Evolutionary conservation across 2,797 vertebrate species (phyloP).

Genomic region (Antennarius maculatus): DNA sequence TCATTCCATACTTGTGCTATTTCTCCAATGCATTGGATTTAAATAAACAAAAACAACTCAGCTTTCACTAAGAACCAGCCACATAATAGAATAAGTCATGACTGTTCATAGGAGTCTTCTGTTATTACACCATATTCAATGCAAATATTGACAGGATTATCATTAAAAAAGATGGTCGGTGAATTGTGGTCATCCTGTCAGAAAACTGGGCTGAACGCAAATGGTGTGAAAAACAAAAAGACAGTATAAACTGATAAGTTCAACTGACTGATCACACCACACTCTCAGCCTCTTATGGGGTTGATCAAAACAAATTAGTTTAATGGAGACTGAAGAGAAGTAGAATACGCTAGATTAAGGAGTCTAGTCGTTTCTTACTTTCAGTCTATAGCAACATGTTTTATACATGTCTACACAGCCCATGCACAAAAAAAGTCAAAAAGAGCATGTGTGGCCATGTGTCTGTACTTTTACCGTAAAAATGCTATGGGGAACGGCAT

Average conservation of each 20-base stretch:
- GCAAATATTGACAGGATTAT: slow-evolving; percentile 28
- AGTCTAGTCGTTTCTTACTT: slow-evolving; percentile 30
- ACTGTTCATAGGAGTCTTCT: slow-evolving; percentile 38
- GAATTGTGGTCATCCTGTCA: slow-evolving; percentile 26
- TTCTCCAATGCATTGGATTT: slow-evolving; percentile 42
- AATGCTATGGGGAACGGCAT: slow-evolving; percentile 45
- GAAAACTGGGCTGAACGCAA: slow-evolving; percentile 30
- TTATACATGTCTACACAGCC: slow-evolving; percentile 22
- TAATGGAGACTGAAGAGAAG: slow-evolving; percentile 12
- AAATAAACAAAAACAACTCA: slow-evolving; percentile 58
- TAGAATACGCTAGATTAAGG: slow-evolving; percentile 23
- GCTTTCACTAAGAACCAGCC: slow-evolving; percentile 53
- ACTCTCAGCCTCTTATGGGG: slow-evolving; percentile 14
- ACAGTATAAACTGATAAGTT: slow-evolving; percentile 49
- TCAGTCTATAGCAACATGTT: slow-evolving; percentile 31
- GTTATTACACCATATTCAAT: slow-evolving; percentile 51
- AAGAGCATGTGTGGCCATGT: slow-evolving; percentile 14
- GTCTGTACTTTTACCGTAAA: slow-evolving; percentile 63
- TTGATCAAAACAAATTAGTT: slow-evolving; percentile 25
- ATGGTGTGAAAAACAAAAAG: slow-evolving; percentile 36
- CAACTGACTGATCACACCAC: slow-evolving; percentile 25
- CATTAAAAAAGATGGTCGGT: slow-evolving; percentile 30
- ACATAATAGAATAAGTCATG: slow-evolving; percentile 48
- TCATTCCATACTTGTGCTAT: slow-evolving; percentile 66
- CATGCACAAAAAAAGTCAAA: slow-evolving; percentile 33